Base-by-base conservation (phyloP, 2,113 vertebrate genomes). In the Fulica atra region DNA sequence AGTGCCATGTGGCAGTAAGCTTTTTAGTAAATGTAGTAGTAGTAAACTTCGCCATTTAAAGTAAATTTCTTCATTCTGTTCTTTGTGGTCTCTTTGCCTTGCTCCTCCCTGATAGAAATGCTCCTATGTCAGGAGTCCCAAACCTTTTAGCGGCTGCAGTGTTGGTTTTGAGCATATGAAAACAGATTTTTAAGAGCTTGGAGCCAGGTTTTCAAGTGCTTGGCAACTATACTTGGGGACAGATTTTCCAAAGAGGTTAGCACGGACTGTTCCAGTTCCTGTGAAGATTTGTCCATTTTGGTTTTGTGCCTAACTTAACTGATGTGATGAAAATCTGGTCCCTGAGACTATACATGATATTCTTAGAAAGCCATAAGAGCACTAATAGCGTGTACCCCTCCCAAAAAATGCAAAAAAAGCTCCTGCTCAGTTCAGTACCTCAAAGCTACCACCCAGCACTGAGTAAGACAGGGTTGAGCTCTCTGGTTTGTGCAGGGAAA, bases 201-300 rank as follows among this genome's bases (percentile, higher is more conserved):
- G 46, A 86, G 71, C 56, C 64, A 90, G 56, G 66, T 92, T 96
- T 90, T 88, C 44, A 51, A 88, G 76, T 71, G 83, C 82, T 96
- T 95, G 89, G 85, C 90, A 78, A 83, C 88, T 81, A 7, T 78
- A 95, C 73, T 2, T 81, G 38, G 72, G 56, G 71, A 72, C 93
- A 95, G 76, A 66, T 92, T 96, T 95, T 95, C 79, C 53, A 57
- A 90, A 72, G 56, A 90, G 64, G 50, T 89, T 92, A 89, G 85
- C 61, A 88, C 82, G 80, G 71, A 40, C 69, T 95, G 76, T 96
- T 91, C 89, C 80, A 90, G 82, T 72, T 63, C 36, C 86, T 77
- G 53, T 56, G 81, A 93, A 94, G 79, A 92, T 78, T 63, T 68
- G 85, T 83, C 90, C 94, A 56, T 89, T 95, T 92, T 86, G 63